Conservation (phyloP, 1,140 invertebrate genomes). For the Hylaeus anthracinus region DNA sequence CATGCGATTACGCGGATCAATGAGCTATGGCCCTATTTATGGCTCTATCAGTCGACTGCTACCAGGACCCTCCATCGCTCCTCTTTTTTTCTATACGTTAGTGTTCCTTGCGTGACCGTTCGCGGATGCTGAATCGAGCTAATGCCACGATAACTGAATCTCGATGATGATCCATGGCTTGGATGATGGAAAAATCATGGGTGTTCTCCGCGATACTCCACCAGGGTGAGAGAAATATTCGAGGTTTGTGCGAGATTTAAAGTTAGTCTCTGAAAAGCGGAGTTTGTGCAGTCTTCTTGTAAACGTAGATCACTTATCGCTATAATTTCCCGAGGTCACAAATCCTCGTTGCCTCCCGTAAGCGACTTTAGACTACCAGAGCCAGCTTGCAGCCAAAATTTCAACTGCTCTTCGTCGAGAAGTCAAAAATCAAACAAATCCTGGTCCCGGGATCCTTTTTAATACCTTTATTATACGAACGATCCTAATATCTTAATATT, state of each 20-base stretch:
- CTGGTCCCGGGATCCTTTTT: slow-evolving; percentile 20
- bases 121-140: slow-evolving; percentile 26
- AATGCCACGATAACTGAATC: slow-evolving; percentile 6
- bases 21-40: slow-evolving; percentile 79
- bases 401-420: not conserved
- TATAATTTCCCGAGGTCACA: too few relatives aligned
- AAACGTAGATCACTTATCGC: too few relatives aligned
- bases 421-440: slow-evolving; percentile 14
- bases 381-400: not conserved
- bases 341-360: too few relatives aligned
- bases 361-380: too few relatives aligned
- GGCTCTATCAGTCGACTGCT: slow-evolving; percentile 73
- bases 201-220: not conserved
- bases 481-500: slow-evolving; percentile 68
- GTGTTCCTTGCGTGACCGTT: slow-evolving; percentile 34
- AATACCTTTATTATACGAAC: slow-evolving; percentile 65
- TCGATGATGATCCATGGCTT: not conserved
- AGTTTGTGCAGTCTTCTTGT: too few relatives aligned
- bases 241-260: too few relatives aligned
- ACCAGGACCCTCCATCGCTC: slow-evolving; percentile 44
- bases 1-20: slow-evolving; percentile 79
- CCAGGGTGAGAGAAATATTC: not conserved
- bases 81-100: slow-evolving; percentile 28
- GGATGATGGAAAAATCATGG: not conserved
- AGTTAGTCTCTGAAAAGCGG: too few relatives aligned